phyloP scores from a whole-genome alignment of 2,888 invertebrate species.

The Oxytorus armatus region DNA sequence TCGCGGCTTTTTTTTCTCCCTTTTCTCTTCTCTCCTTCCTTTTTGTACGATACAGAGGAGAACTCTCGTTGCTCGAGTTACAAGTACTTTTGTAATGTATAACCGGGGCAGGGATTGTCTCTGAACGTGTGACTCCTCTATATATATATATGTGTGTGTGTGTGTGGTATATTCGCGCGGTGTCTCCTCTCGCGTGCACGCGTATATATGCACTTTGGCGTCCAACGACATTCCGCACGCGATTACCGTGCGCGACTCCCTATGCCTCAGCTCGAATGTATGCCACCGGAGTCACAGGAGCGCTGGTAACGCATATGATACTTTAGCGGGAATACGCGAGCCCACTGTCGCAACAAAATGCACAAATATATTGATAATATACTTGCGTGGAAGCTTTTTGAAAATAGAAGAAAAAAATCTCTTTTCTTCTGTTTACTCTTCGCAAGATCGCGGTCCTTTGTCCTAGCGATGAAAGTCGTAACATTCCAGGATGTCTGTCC shows the following conservation, averaged over 20 bases:
- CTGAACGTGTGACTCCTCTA: neutral
- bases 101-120: neutral
- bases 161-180: constrained; percentile 19
- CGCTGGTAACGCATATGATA: too few species aligned
- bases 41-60: neutral
- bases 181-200: too few species aligned
- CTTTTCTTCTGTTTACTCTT: too few species aligned
- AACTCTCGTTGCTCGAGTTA: constrained; percentile 25
- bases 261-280: neutral
- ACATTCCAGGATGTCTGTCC: too few species aligned
- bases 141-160: constrained; percentile 16
- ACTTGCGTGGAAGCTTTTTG: too few species aligned
- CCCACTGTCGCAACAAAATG: too few species aligned
- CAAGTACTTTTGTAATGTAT: constrained; percentile 1
- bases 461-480: too few species aligned
- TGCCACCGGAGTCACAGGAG: too few species aligned
- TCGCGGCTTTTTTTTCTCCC: constrained; percentile 25
- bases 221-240: constrained; percentile 63
- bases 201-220: constrained; percentile 52
- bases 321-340: too few species aligned
- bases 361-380: too few species aligned
- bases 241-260: constrained; percentile 34
- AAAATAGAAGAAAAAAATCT: too few species aligned
- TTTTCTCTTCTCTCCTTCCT: neutral
- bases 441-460: too few species aligned